phyloP scores from a whole-genome alignment of 2,888 invertebrate genomes.

The Melolontha melolontha region DNA sequence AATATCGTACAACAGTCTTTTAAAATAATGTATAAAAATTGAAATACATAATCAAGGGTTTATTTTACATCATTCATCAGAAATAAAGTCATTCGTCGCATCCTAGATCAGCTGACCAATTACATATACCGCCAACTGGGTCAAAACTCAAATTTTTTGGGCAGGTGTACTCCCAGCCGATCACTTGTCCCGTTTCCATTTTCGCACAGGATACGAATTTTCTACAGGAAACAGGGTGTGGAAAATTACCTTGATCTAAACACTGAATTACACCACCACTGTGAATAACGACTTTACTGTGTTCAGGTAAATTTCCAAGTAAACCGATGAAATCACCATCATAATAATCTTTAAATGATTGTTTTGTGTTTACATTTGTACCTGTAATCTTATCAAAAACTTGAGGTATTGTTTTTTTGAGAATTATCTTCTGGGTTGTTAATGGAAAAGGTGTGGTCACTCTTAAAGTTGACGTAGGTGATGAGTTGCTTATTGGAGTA shows the following conservation, averaged over 20 bases:
- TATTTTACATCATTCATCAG: background rate
- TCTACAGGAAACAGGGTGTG: conserved; percentile 90
- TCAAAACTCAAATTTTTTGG: conserved; percentile 89
- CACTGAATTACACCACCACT: conserved; percentile 84
- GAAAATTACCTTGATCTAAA: conserved; percentile 90
- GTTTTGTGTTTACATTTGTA: conserved; percentile 31
- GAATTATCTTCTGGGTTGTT: conserved; percentile 29
- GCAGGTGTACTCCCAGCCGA: conserved; percentile 91
- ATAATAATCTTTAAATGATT: conserved; percentile 67
- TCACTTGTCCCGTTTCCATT: conserved; percentile 80
- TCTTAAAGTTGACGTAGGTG: conserved; percentile 53
- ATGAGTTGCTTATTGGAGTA: conserved; percentile 61
- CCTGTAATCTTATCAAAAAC: conserved; percentile 21
- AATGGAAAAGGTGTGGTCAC: conserved; percentile 35
- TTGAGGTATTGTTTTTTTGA: conserved; percentile 32
- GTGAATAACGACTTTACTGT: conserved; percentile 74
- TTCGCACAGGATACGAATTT: conserved; percentile 92
- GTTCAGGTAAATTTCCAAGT: conserved; percentile 67
- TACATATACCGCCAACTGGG: conserved; percentile 90
- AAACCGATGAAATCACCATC: conserved; percentile 74
- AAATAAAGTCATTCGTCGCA: conserved; percentile 71
- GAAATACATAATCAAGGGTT: conserved; percentile 11
- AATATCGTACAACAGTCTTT: conserved; percentile 4
- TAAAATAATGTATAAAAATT: conserved; percentile 7
- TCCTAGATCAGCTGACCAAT: conserved; percentile 86